Evolutionary conservation across 2,888 invertebrate genomes (phyloP), one percentile per base, ranked within the genome.

Genomic region (Eustalomyia histrio): DNA sequence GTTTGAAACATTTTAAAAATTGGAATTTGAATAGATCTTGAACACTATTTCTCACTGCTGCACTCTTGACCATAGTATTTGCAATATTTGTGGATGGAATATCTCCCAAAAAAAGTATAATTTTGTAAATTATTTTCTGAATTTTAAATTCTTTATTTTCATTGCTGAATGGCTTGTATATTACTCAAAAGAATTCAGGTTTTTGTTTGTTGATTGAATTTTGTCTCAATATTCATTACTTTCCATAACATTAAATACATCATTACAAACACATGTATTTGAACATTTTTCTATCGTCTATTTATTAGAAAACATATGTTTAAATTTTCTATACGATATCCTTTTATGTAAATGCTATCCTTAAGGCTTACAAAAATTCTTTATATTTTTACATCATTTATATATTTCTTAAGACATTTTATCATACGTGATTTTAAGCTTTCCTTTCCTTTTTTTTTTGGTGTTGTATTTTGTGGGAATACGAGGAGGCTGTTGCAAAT

Each of bases 351-450:
- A 78, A 78, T 78, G 43, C 53, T 78, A 75, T 71, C 67, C 81
- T 71, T 74, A 47, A 78, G 81, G 81, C 74, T 75, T 71, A 68
- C n/a, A 71, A 67, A 60, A 53, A 68, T 72, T 64, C 58, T 65
- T 69, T 29, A 65, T 58, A 64, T 65, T 73, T 64, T 64, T 68
- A 78, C 78, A 81, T 81, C 81, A 74, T 81, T 81, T 80, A 76
- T 76, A 76, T 50, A 64, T 63, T 63, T 14, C 47, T n/a, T 78
- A 47, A 55, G 78, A 69, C 63, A 78, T 78, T 81, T 78, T 75
- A 50, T 75, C 71, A 78, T 78, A 81, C 81, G 78, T 81, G 78
- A 78, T 78, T 79, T 81, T 71, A 43, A 74, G 63, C 33, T 64
- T 76, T 69, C 35, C 58, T 29, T 29, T 29, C 7, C 6, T 69